Percentiles rank a stretch among this genome's conserved stretches.
Evolutionary conservation across 2,113 vertebrate genomes (phyloP).

Genomic region (Hystrix cristata): DNA sequence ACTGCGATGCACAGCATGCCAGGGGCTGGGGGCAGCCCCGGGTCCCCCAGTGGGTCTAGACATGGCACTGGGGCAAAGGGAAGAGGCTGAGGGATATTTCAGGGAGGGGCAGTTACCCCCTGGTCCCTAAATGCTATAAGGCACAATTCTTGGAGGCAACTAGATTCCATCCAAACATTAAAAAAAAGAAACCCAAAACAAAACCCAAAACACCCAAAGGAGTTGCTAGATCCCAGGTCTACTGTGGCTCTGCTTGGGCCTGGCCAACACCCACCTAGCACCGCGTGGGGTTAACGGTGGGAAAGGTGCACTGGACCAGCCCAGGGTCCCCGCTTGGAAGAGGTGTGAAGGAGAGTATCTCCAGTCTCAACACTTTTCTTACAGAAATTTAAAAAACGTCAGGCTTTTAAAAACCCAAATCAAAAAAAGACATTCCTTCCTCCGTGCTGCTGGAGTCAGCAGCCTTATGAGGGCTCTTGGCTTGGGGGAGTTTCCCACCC

Average conservation of each 20-base stretch:
- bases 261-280: conserved; percentile 67
- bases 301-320: conserved; percentile 54
- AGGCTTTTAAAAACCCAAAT: conserved; percentile 70
- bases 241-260: conserved; percentile 66
- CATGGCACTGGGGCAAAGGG: conserved; percentile 56
- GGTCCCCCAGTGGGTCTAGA: not conserved
- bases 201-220: not conserved
- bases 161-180: conserved; percentile 78
- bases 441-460: conserved; percentile 69
- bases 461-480: conserved; percentile 77
- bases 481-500: conserved; percentile 63
- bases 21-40: not conserved
- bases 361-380: conserved; percentile 63
- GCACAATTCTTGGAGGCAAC: conserved; percentile 89
- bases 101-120: conserved; percentile 78
- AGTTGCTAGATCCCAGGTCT: conserved; percentile 67
- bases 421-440: conserved; percentile 52
- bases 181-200: not conserved
- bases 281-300: conserved; percentile 61
- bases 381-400: conserved; percentile 43
- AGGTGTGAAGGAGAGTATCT: conserved; percentile 53
- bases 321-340: conserved; percentile 59
- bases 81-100: conserved; percentile 66
- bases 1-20: not conserved
- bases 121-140: conserved; percentile 88